phyloP scores from a whole-genome alignment of 2,797 vertebrate species.

The Chloroceryle amazona region DNA sequence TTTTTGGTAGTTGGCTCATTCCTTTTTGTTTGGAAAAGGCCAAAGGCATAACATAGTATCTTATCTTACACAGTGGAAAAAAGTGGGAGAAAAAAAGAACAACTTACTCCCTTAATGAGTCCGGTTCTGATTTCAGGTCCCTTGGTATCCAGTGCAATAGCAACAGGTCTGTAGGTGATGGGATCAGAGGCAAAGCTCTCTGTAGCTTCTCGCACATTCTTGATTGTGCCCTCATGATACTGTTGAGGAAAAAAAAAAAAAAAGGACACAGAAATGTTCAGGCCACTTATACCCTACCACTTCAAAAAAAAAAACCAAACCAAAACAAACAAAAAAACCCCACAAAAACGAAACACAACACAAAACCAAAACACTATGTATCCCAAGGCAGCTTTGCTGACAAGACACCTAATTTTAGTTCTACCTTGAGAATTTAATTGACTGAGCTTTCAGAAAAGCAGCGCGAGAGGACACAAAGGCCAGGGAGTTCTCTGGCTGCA shows the following conservation, averaged over 20 bases:
- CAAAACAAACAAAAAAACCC: no score
- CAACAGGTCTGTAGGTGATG: conserved; percentile 92
- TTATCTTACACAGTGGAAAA: fast-evolving
- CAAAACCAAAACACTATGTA: fast-evolving
- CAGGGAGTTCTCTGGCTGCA: neutral
- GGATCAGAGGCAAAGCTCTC: conserved; percentile 94
- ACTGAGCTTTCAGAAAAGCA: neutral
- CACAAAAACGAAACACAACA: no score
- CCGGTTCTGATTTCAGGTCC: conserved; percentile 99
- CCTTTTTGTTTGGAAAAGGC: neutral
- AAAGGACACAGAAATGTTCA: neutral
- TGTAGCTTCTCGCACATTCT: conserved; percentile 92
- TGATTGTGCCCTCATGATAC: conserved; percentile 97
- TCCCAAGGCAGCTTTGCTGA: neutral
- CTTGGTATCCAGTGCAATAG: conserved; percentile 97
- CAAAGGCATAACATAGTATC: fast-evolving
- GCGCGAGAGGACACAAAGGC: neutral
- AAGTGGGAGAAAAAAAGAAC: neutral
- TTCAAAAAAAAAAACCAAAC: neutral
- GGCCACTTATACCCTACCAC: neutral
- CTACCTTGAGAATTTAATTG: neutral
- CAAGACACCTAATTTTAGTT: neutral
- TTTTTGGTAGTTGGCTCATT: neutral
- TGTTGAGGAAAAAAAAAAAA: conserved; percentile 41
- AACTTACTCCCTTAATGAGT: conserved; percentile 97